Percentiles rank a stretch among this genome's conserved stretches.
phyloP scores from a whole-genome alignment of 2,888 invertebrate species.

The Pyrochroa serraticornis region DNA sequence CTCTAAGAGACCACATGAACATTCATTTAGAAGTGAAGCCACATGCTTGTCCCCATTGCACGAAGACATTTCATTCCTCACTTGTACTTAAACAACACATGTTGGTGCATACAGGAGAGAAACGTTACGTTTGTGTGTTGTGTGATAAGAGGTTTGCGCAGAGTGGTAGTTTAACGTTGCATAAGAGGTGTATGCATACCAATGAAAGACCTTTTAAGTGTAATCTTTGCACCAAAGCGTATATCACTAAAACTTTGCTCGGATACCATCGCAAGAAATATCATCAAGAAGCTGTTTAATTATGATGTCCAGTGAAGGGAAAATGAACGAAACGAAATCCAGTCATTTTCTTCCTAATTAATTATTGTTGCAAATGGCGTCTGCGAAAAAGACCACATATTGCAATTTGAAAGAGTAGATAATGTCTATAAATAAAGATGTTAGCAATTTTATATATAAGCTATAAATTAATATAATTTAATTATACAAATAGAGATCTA shows the following conservation, averaged over 20 bases:
- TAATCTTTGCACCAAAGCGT: constrained; percentile 56
- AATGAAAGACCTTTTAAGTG: constrained; percentile 59
- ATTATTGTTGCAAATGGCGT: no score
- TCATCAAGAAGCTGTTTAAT: no score
- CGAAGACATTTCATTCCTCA: no score
- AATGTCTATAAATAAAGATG: no score
- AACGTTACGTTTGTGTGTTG: not conserved
- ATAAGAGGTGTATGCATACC: constrained; percentile 54
- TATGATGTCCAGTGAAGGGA: no score
- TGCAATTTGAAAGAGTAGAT: no score
- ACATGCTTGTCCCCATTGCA: constrained; percentile 12
- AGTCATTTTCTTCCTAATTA: no score
- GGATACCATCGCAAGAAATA: not conserved
- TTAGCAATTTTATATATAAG: no score
- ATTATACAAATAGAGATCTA: no score
- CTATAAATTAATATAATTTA: no score
- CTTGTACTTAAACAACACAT: constrained; percentile 7
- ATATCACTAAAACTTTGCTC: not conserved
- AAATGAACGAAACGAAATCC: no score
- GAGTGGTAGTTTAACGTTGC: constrained; percentile 44
- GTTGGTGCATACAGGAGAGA: not conserved
- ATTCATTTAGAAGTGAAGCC: constrained; percentile 23
- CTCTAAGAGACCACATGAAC: constrained; percentile 10
- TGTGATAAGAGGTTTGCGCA: constrained; percentile 1
- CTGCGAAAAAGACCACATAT: no score